phyloP scores from a whole-genome alignment of 2,888 invertebrate genomes.

The Vesta saturnalis region DNA sequence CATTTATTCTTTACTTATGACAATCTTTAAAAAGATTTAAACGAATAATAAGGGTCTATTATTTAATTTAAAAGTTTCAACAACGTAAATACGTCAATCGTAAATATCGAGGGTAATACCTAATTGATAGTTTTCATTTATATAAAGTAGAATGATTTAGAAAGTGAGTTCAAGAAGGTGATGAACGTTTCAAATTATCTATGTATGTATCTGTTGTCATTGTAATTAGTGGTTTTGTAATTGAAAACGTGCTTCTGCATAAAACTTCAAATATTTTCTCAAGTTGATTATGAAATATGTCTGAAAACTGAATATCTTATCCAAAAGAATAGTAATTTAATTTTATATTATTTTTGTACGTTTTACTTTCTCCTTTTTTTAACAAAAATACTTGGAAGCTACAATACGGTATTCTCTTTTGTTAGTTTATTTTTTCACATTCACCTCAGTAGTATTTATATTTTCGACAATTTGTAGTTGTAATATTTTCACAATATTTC shows the following conservation, averaged over 20 bases:
- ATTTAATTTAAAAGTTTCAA: slow-evolving; percentile 48
- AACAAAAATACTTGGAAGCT: no score
- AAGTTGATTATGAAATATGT: no score
- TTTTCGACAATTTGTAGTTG: no score
- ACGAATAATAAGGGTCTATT: slow-evolving; percentile 51
- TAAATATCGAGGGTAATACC: slow-evolving; percentile 19
- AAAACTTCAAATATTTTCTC: slow-evolving; percentile 2
- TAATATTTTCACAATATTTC: no score
- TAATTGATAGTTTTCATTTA: not conserved
- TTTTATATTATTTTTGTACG: no score
- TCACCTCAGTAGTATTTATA: no score
- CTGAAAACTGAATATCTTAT: no score
- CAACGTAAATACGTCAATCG: slow-evolving; percentile 27
- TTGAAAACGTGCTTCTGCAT: slow-evolving; percentile 9
- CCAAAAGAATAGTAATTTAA: no score
- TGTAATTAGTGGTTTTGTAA: slow-evolving; percentile 9
- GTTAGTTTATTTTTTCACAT: no score
- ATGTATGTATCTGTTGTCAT: not conserved
- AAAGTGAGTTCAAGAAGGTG: slow-evolving; percentile 7
- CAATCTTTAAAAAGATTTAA: slow-evolving; percentile 52
- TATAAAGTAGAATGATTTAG: not conserved
- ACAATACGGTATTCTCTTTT: no score
- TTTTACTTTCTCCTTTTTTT: no score
- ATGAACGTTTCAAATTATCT: not conserved
- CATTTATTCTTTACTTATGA: slow-evolving; percentile 42